Base-by-base conservation (phyloP, 2,888 invertebrate species). In the Cosmia trapezina region DNA sequence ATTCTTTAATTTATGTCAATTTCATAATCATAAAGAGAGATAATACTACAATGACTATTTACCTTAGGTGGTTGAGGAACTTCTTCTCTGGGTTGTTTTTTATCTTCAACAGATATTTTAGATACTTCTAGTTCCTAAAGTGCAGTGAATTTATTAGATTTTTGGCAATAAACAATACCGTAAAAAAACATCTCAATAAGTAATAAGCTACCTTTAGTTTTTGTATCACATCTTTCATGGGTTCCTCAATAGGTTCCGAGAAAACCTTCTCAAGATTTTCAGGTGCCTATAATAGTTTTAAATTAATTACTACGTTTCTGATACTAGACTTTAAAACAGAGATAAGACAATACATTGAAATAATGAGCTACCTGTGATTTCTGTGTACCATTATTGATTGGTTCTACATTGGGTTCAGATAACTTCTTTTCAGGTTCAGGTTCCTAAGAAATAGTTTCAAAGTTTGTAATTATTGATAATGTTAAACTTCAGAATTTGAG, bases 121-220 rank as follows among this genome's bases (percentile, higher is more conserved):
- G 19, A 9, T 7, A 74, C 43, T 61, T 65, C 43, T n/a, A 49
- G 11, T 33, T 75, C 70, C 82, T 74, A 76, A 37, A 69, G 64
- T 33, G 4, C 4, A 69, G 7, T 47, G 0, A 45, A 45, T 59
- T n/a, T 17, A 43, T 73, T 57, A 28, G 9, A 47, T 49, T 56
- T 22, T 22, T 41, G 6, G 14, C 12, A 5, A n/a, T 12, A 47
- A 5, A 41, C 41, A 41, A 41, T 41, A 41, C 41, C 8, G 5
- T 41, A 7, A 41, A 7, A 41, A 41, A 41, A 8, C 8, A 41
- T 41, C 41, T 41, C 41, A 41, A 41, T 41, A 41, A 8, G 11
- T 7, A 12, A n/a, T 28, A 53, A 8, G 12, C 49, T 73, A 84
- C 80, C 74, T 81, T 64, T 7, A 59, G 17, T 73, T 64, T 56